phyloP scores from a whole-genome alignment of 2,888 invertebrate genomes.

The Dastarcus helophoroides region DNA sequence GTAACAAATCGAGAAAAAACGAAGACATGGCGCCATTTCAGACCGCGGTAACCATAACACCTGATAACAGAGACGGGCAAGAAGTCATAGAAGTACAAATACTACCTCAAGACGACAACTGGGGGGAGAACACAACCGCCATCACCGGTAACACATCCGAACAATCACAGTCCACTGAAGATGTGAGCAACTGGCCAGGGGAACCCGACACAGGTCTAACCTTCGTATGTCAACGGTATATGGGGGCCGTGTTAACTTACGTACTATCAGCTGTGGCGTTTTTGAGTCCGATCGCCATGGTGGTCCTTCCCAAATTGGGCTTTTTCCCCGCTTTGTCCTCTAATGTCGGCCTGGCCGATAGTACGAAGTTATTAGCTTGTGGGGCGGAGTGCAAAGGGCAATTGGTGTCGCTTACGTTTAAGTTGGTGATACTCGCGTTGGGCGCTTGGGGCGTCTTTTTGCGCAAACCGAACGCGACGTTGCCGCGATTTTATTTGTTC shows the following conservation, averaged over 20 bases:
- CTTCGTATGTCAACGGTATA: slow-evolving; percentile 68
- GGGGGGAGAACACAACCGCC: slow-evolving; percentile 98
- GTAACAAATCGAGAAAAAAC: slow-evolving; percentile 52
- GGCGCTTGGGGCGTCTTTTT: slow-evolving; percentile 91
- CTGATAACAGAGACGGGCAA: slow-evolving; percentile 70
- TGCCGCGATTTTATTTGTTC: slow-evolving; percentile 87
- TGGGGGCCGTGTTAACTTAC: slow-evolving; percentile 69
- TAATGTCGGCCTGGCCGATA: slow-evolving; percentile 57
- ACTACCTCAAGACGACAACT: slow-evolving; percentile 91
- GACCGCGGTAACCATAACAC: slow-evolving; percentile 71
- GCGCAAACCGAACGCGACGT: slow-evolving; percentile 69
- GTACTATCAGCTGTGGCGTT: slow-evolving; percentile 74
- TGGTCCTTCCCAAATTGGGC: slow-evolving; percentile 82
- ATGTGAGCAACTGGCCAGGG: slow-evolving; percentile 69
- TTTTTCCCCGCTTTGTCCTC: slow-evolving; percentile 66
- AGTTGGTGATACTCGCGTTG: slow-evolving; percentile 75
- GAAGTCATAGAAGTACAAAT: slow-evolving; percentile 95
- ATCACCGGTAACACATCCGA: slow-evolving; percentile 95
- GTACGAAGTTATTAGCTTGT: slow-evolving; percentile 64
- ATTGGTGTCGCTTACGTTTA: slow-evolving; percentile 81
- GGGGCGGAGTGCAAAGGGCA: slow-evolving; percentile 91
- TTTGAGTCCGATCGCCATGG: slow-evolving; percentile 89
- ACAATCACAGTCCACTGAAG: slow-evolving; percentile 88
- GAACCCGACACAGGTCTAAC: slow-evolving; percentile 64
- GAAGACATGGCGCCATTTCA: slow-evolving; percentile 76